These are phyloP conservation scores for Atrichornis clamosus DNA, from an alignment of 2,113 vertebrate species.

Conservation along the genomic window DNA sequence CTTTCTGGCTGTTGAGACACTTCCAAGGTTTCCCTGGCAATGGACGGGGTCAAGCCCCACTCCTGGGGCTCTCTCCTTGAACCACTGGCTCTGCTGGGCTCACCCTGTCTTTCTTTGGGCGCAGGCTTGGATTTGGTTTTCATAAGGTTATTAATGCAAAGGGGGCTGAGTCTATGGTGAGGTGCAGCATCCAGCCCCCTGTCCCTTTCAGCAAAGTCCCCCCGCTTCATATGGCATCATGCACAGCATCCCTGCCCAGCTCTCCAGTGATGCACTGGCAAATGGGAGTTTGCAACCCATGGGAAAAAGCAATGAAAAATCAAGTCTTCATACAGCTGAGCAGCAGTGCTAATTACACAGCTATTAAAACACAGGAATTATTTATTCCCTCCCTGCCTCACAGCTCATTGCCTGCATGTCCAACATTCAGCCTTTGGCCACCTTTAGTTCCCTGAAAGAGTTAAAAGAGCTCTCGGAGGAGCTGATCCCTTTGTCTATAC, in stretches of 20 bases:
- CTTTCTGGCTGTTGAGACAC: neutral
- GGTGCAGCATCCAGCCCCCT: neutral
- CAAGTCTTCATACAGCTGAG: neutral
- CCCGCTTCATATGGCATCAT: rapidly evolving
- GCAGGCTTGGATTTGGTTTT: neutral
- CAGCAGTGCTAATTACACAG: neutral
- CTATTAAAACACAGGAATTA: neutral
- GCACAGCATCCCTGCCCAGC: neutral
- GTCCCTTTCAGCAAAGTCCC: neutral
- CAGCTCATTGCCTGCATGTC: neutral
- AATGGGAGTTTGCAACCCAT: neutral
- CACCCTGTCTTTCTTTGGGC: neutral
- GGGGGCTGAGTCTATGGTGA: neutral
- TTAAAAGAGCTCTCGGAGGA: neutral
- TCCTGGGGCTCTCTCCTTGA: neutral
- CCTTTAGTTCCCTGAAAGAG: neutral
- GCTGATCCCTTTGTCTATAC: neutral
- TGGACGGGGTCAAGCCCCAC: rapidly evolving
- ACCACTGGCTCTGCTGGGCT: neutral
- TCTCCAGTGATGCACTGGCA: neutral
- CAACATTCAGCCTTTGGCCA: neutral
- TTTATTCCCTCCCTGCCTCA: neutral
- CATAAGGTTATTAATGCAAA: neutral
- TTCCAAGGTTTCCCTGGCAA: conserved; percentile 34
- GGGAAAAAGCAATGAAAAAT: neutral